Evolutionary conservation across 2,888 invertebrate species (phyloP).

Genomic region (Coelogynopora nodosa): DNA sequence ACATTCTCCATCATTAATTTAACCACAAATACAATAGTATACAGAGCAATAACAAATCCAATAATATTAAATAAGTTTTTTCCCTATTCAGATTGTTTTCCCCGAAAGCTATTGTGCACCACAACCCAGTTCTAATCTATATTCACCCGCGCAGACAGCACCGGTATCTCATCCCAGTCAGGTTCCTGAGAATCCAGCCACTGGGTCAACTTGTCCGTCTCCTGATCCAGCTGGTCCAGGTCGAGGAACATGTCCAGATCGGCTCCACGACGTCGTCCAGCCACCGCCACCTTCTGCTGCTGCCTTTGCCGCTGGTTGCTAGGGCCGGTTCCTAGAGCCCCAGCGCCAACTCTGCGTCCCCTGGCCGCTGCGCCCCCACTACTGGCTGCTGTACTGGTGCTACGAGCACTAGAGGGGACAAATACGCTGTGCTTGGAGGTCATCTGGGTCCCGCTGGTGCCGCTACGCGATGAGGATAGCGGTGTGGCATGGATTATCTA

Average conservation of each 20-base stretch:
- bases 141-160: neutral
- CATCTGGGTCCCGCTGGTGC: neutral
- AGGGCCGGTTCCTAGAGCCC: neutral
- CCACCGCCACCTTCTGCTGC: neutral
- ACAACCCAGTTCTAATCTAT: too few species aligned
- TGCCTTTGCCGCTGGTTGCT: neutral
- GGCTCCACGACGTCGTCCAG: neutral
- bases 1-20: too few species aligned
- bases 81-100: too few species aligned
- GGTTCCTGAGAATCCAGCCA: neutral
- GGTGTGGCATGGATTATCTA: neutral
- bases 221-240: conserved; percentile 39
- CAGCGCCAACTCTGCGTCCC: neutral
- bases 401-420: conserved; percentile 49
- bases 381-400: conserved; percentile 47
- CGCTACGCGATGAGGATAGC: neutral
- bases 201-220: conserved; percentile 6
- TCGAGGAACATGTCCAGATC: conserved; percentile 33
- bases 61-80: too few species aligned
- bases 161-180: conserved; percentile 26
- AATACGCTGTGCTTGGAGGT: conserved; percentile 48
- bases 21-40: too few species aligned
- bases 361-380: too few species aligned
- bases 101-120: too few species aligned
- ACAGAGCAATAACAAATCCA: too few species aligned